Evolutionary conservation across 2,888 invertebrate species (phyloP), one percentile per base, ranked within the genome.

Genomic region (Subacronicta megacephala): DNA sequence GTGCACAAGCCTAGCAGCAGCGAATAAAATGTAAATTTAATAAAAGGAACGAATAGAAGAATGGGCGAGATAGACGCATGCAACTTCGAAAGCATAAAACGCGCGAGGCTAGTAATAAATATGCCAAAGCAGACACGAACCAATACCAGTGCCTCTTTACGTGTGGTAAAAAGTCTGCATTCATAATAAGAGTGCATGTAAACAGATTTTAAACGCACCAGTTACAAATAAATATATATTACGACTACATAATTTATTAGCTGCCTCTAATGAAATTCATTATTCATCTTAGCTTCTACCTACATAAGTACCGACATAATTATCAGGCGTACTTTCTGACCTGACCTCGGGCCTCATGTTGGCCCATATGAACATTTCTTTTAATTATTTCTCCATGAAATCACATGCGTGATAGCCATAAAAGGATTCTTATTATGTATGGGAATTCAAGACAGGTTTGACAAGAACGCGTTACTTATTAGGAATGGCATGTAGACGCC

Each of bases 81-180:
- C 75, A 67, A 72, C 56, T 60, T 71, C 69, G 66, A 76, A 83
- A 76, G 77, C 86, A 88, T 88, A 88, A 89, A 88, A 81, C 75
- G 78, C 78, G 78, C 68, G 71, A 72, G 74, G 77, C 75, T 67
- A 66, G 81, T 75, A 74, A 89, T 89, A 89, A 89, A 89, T 80
- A 87, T 84, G 85, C 86, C 87, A 83, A 71, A 52, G 64, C 68
- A 66, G 80, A 80, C 84, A 79, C 83, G 71, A 70, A 81, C 77
- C 83, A 81, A 84, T 83, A 81, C 80, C 77, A 70, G 71, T 76
- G 76, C 77, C 76, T 75, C 52, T 61, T 69, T 58, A 75, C 77
- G 77, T 78, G 75, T 77, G 67, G 64, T 50, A 73, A 76, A 79
- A 81, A 76, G 65, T 68, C 41, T 58, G 71, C 78, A 80, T 82